Base-by-base conservation (phyloP, 2,888 invertebrate genomes). In the Protonemura montana region DNA sequence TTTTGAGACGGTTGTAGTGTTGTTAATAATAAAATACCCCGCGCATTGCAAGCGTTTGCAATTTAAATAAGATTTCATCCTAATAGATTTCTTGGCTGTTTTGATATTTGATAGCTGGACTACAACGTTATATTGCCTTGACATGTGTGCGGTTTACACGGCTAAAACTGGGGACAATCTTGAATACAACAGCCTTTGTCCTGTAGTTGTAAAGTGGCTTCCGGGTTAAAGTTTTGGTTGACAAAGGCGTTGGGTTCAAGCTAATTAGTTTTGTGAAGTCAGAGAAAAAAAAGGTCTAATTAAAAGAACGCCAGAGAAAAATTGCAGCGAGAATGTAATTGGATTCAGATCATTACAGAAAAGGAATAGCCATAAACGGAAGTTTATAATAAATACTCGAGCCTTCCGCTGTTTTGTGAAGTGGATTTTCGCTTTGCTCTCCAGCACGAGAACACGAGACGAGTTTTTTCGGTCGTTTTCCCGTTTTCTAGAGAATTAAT, bases 321-420 rank as follows among this genome's bases (percentile, higher is more conserved):
- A 59, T 10, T 59, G 13, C 59, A 59, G 59, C 59, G 16, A 21
- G 59, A 59, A 59, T 59, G 59, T 59, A 59, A 59, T 59, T 59
- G 59, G 59, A 59, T 59, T 59, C 59, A 59, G 13, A 59, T 59
- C 59, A 59, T 59, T 59, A 59, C 59, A 59, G 59, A 59, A 59
- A 59, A 59, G 21, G 59, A 59, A 59, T 59, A 10, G 21, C 59
- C 59, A 13, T 16, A 3, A 10, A 10, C 59, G 59, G 59, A 59
- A 59, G 59, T 21, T 59, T 10, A 59, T 59, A 59, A 21, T 59
- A 59, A 59, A 59, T 59, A 59, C 21, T 21, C 1, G 59, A 59
- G 59, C 59, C 59, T 59, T 59, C 59, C 59, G 59, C 59, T 59
- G 59, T 59, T 59, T 59, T 59, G 59, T 13, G 59, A 3, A 21